Base-by-base conservation (phyloP, 2,113 vertebrate genomes). In the Etheostoma cragini region DNA sequence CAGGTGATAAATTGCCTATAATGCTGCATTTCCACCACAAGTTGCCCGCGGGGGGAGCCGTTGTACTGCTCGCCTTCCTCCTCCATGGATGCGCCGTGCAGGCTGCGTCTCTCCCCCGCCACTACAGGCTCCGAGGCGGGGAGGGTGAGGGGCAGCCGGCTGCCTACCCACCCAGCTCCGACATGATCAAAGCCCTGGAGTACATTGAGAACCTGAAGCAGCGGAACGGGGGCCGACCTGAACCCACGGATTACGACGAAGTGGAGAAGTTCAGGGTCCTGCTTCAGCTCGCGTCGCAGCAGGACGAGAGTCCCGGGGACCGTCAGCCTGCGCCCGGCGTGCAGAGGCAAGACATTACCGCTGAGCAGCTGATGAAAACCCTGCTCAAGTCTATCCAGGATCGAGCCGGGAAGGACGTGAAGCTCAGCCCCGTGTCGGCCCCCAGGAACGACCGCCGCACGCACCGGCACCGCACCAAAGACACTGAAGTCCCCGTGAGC, bases 121-220 rank as follows among this genome's bases (percentile, higher is more conserved):
- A 96, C 93, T 97, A 97, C 87, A 95, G 97, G 92, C 94, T 98
- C 91, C 95, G 96, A 78, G 97, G 96, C 78, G 97, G 96, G 72
- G 96, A 97, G 33, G 94, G 94, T 76, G 96, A 97, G 52, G 95
- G 90, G 77, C 85, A 93, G 83, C 96, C 95, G 89, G 96, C 92
- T 64, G 92, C 93, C 52, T 96, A 96, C 47, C 95, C 93, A 14
- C 96, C 97, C 56, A 97, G 95, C 67, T 96, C 97, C 0, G 97
- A 99, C 66, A 97, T 99, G 97, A 95, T 98, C 87, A 98, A 97
- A 94, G 98, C 98, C 68, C 93, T 99, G 94, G 97, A 98, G 88
- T 99, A 99, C 93, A 97, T 99, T 21, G 98, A 99, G 87, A 98
- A 96, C 71, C 96, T 99, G 80, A 96, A 95, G 81, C 97, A 98